A percentile compares a stretch with the other conserved stretches of the same genome.
Evolutionary conservation across 2,888 invertebrate genomes (phyloP).

Genomic region (Doris montereyensis): DNA sequence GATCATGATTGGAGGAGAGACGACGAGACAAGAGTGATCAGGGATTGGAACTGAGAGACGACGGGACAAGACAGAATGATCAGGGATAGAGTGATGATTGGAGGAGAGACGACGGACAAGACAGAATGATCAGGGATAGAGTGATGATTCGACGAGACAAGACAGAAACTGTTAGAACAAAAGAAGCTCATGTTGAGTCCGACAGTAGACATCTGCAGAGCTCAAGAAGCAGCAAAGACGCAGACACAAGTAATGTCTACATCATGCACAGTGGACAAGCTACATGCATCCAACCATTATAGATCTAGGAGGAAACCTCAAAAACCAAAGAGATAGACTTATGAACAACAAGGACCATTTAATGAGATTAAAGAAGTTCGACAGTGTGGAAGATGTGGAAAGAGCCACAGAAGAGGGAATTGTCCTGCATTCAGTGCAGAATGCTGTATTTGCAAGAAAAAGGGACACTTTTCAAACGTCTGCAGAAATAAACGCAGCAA

Average conservation of each 20-base stretch:
- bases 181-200: neutral
- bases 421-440: neutral
- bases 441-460: neutral
- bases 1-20: too few relatives aligned
- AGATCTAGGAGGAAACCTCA: too few relatives aligned
- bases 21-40: too few relatives aligned
- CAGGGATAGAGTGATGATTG: too few relatives aligned
- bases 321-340: neutral
- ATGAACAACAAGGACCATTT: neutral
- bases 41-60: too few relatives aligned
- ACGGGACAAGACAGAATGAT: too few relatives aligned
- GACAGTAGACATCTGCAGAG: slow-evolving; percentile 17
- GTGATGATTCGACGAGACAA: too few relatives aligned
- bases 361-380: neutral
- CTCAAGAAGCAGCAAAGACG: slow-evolving; percentile 12
- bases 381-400: neutral
- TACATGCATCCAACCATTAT: too few relatives aligned
- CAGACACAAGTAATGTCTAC: too few relatives aligned
- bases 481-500: neutral
- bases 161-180: slow-evolving; percentile 8
- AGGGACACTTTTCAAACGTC: neutral
- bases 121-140: too few relatives aligned
- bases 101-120: too few relatives aligned
- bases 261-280: slow-evolving; percentile 6
- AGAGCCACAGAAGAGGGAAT: neutral